These are phyloP conservation scores for Monopis laevigella DNA, from an alignment of 2,888 invertebrate species.

Conservation along the genomic window DNA sequence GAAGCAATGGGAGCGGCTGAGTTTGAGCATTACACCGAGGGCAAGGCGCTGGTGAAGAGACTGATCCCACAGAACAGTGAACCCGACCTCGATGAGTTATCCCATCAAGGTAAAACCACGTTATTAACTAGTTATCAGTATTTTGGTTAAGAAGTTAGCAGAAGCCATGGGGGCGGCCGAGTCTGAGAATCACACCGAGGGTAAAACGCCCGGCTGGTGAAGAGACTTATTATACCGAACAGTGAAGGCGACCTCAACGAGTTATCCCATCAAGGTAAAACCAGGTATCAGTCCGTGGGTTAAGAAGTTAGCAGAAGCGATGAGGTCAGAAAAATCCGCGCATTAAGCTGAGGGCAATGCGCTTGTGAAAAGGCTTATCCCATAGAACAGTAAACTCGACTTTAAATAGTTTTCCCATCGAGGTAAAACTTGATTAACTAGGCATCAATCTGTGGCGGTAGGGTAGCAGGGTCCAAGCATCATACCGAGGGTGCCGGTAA, in stretches of 20 bases:
- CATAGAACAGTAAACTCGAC: conserved; percentile 45
- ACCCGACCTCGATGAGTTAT: conserved; percentile 52
- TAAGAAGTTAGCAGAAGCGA: no score
- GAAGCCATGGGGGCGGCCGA: conserved; percentile 63
- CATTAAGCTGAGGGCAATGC: conserved; percentile 53
- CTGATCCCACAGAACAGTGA: conserved; percentile 49
- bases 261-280: conserved; percentile 61
- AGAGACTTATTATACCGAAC: conserved; percentile 48
- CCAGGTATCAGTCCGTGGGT: no score
- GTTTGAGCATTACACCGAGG: conserved; percentile 56
- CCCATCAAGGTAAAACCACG: conserved; percentile 63
- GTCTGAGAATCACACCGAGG: conserved; percentile 56
- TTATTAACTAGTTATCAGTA: no score
- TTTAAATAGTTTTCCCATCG: conserved; percentile 60
- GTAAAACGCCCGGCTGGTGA: conserved; percentile 50
- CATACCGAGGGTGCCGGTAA: no score
- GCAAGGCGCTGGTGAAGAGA: conserved; percentile 49
- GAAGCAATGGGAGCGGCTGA: conserved; percentile 63
- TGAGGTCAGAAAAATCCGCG: no score
- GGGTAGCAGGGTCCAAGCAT: no score
- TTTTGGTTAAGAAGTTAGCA: conserved; percentile 55
- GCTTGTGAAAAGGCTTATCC: conserved; percentile 53
- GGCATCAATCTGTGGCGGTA: no score
- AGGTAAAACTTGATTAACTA: no score
- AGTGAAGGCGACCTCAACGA: conserved; percentile 50